Percentiles rank a stretch among this genome's conserved stretches.
These are phyloP conservation scores for Brachionus rotundiformis DNA, from an alignment of 1,140 invertebrate genomes.

Conservation along the genomic window DNA sequence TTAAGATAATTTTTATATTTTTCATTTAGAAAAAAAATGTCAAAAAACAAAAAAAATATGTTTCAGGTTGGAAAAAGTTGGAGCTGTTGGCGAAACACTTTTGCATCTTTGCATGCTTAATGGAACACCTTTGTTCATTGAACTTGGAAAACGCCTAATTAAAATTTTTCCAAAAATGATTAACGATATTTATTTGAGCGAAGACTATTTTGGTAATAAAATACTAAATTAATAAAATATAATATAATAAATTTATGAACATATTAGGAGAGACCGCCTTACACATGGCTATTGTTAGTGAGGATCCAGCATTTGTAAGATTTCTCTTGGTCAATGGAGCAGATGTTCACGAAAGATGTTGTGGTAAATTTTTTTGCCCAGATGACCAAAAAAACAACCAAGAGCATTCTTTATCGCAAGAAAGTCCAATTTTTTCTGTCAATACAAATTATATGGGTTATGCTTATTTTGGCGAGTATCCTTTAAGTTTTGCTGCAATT, in stretches of 20 bases:
- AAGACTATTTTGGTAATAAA: slow-evolving; percentile 82
- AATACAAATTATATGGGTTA: slow-evolving; percentile 91
- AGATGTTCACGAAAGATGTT: slow-evolving; percentile 83
- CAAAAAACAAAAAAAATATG: slow-evolving; percentile 70
- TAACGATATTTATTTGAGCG: slow-evolving; percentile 89
- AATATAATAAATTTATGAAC: background rate
- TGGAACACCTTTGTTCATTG: slow-evolving; percentile 83
- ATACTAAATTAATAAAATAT: background rate
- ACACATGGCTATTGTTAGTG: slow-evolving; percentile 96
- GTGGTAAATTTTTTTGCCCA: slow-evolving; percentile 81
- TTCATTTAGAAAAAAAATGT: slow-evolving; percentile 10
- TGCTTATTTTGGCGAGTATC: slow-evolving; percentile 98
- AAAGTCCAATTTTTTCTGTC: slow-evolving; percentile 80
- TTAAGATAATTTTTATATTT: background rate
- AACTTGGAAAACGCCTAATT: slow-evolving; percentile 85
- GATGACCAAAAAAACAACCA: slow-evolving; percentile 92
- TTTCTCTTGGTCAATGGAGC: slow-evolving; percentile 87
- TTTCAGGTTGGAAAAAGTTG: slow-evolving; percentile 87
- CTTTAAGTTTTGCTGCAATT: slow-evolving; percentile 90
- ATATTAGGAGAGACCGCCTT: slow-evolving; percentile 65
- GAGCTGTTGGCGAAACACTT: slow-evolving; percentile 91
- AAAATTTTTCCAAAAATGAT: slow-evolving; percentile 90
- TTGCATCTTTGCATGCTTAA: slow-evolving; percentile 89
- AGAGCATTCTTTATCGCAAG: slow-evolving; percentile 76
- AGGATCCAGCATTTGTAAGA: slow-evolving; percentile 95